Evolutionary conservation across 2,113 vertebrate genomes (phyloP).

Genomic region (Gasterosteus nipponicus): DNA sequence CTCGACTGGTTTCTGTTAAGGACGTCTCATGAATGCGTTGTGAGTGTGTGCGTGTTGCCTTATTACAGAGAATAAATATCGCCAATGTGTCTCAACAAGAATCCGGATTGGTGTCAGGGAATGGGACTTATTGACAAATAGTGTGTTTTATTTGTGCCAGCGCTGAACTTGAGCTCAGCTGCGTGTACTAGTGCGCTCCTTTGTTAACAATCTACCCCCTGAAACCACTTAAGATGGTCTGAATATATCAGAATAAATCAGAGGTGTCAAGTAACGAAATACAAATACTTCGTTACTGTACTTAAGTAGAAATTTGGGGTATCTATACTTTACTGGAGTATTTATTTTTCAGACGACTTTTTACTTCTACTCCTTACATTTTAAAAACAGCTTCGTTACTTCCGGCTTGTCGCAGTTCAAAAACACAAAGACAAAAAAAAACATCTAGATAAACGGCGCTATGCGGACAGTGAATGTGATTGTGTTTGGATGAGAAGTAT

Average conservation of each 20-base stretch:
- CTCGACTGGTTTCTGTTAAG: conserved; percentile 17
- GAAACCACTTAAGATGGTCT: not conserved
- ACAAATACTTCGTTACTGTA: too few relatives aligned
- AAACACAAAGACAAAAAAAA: too few relatives aligned
- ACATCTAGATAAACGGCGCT: too few relatives aligned
- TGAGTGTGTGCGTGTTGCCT: not conserved
- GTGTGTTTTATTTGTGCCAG: not conserved
- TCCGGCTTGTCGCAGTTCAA: too few relatives aligned
- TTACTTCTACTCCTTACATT: too few relatives aligned
- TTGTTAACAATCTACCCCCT: conserved; percentile 2
- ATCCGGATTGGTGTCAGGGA: not conserved
- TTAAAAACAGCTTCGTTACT: too few relatives aligned
- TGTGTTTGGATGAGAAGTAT: too few relatives aligned
- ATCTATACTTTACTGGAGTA: too few relatives aligned
- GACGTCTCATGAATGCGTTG: not conserved
- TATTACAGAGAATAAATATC: not conserved
- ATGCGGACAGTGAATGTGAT: too few relatives aligned
- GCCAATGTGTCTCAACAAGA: not conserved
- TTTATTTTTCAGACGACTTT: too few relatives aligned
- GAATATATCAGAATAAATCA: not conserved
- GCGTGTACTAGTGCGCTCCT: conserved; percentile 28
- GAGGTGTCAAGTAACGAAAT: not conserved
- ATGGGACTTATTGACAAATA: not conserved
- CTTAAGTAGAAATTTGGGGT: too few relatives aligned
- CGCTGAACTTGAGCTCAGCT: not conserved